Conservation (phyloP, 2,113 vertebrate species). For the Tetraodon nigroviridis region DNA sequence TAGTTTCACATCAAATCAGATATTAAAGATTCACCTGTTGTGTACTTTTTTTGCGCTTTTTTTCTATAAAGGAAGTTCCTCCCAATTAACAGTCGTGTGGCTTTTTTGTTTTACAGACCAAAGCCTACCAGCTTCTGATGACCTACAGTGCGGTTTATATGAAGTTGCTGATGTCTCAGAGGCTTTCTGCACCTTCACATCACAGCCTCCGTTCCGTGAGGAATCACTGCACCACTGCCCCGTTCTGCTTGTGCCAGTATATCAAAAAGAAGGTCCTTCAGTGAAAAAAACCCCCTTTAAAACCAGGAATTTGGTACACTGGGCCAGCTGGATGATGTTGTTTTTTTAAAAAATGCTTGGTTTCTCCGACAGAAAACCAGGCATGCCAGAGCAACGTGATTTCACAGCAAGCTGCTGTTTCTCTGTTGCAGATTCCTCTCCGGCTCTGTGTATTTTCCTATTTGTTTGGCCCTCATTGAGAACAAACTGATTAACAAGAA, state of each 20-base stretch:
- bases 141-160: constrained; percentile 75
- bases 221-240: constrained; percentile 58
- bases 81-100: too few relatives aligned
- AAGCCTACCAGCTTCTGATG: constrained; percentile 73
- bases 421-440: not conserved
- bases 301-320: not conserved
- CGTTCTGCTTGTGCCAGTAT: constrained; percentile 76
- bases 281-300: constrained; percentile 12
- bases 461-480: not conserved
- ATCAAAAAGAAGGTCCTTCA: constrained; percentile 59
- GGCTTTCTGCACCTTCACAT: constrained; percentile 46
- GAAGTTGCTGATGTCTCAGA: constrained; percentile 67
- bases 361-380: too few relatives aligned
- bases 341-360: not conserved
- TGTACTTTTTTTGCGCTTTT: not conserved
- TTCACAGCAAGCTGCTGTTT: not conserved
- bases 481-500: not conserved
- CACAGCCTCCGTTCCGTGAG: constrained; percentile 17
- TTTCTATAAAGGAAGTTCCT: too few relatives aligned
- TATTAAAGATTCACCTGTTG: too few relatives aligned
- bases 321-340: not conserved
- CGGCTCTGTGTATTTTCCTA: not conserved
- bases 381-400: not conserved
- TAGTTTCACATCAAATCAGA: not conserved
- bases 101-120: constrained; percentile 45